Base-by-base conservation (phyloP, 2,888 invertebrate species). In the Andrena haemorrhoa region DNA sequence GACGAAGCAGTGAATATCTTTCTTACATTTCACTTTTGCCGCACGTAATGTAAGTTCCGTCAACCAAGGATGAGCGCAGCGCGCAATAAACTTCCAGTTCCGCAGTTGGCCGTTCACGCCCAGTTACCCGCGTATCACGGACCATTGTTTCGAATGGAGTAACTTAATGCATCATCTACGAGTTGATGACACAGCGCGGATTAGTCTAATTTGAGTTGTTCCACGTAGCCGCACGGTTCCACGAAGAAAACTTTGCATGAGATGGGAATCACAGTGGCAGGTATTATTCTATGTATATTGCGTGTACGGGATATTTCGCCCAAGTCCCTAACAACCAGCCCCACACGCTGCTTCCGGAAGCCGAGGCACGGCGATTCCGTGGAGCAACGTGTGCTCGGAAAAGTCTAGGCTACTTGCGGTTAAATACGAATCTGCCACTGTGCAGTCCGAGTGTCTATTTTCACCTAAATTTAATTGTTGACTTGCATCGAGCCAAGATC, bases 141-240 rank as follows among this genome's bases (percentile, higher is more conserved):
- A n/a, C 73, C 79, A 80, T 80, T 80, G 80, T 80, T 72, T 68
- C 80, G 20, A 68, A 80, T 68, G 80, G 61, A 56, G 68, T 68
- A 80, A 80, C 80, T 80, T 80, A 80, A 80, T 80, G 80, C 80
- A 79, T 79, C 80, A 80, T 80, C 80, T 66, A 72, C 66, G 68
- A 51, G 80, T 58, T 80, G 80, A 80, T 80, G 80, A 79, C 72
- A 72, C 68, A 68, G 66, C 61, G 35, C 80, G 80, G 80, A 79
- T 80, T 79, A 72, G 80, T 80, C 80, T 80, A 80, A 80, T 80
- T 80, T 58, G 66, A 80, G 80, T 80, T 68, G 61, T 63, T 68
- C 66, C 73, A 16, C 79, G 80, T 72, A 79, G 33, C 56, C 35
- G 12, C 26, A 26, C 56, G 63, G 23, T 68, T 79, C 80, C 63